A percentile compares a stretch with the other conserved stretches of the same genome.
Conservation (phyloP, 2,113 vertebrate species). For the Pongo abelii region DNA sequence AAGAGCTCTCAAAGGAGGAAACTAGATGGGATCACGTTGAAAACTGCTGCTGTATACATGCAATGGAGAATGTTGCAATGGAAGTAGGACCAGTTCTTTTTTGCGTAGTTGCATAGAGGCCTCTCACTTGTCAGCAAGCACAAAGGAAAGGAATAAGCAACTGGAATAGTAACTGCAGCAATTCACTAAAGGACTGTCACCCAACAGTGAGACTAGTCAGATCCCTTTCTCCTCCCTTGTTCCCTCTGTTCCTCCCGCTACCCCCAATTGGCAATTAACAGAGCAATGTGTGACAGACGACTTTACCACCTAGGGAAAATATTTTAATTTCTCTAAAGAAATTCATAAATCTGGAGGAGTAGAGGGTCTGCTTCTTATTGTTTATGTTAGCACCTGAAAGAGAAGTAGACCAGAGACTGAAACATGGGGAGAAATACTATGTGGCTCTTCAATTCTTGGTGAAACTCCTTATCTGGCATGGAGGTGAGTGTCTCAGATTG, state of each 20-base stretch:
- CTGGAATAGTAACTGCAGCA: not conserved
- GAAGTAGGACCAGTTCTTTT: not conserved
- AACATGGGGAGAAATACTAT: not conserved
- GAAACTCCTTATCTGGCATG: not conserved
- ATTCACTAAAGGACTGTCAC: not conserved
- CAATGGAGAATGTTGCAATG: accelerated
- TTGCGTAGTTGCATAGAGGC: not conserved
- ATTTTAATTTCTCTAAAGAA: not conserved
- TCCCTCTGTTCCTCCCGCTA: not conserved
- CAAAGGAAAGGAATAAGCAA: not conserved
- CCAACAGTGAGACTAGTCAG: not conserved
- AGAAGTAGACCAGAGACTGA: not conserved
- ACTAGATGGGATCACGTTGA: not conserved
- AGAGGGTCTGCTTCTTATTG: not conserved
- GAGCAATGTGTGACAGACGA: not conserved
- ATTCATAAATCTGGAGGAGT: not conserved
- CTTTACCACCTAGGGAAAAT: not conserved
- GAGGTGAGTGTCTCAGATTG: not conserved
- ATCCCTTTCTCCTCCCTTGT: not conserved
- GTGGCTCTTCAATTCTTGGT: not conserved
- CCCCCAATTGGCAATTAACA: not conserved
- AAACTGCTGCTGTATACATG: too few relatives aligned
- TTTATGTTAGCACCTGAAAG: not conserved
- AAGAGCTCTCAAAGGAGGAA: not conserved
- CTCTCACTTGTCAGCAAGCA: not conserved